Conservation (phyloP, 1,140 invertebrate genomes). For the Hermatobates lingyangjiaoensis region DNA sequence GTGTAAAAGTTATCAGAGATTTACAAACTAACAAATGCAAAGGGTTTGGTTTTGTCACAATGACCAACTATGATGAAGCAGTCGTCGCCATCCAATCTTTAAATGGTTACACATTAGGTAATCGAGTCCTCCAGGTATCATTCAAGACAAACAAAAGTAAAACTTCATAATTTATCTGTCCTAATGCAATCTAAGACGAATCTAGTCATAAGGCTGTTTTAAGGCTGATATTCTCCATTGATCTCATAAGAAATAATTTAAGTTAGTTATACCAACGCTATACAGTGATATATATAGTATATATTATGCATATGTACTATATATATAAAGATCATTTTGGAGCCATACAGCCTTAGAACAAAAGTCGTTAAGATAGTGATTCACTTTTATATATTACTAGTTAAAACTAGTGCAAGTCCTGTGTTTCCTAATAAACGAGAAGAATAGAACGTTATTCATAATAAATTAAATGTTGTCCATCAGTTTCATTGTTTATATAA, state of each 20-base stretch:
- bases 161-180: constrained; percentile 44
- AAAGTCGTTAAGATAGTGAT: constrained; percentile 3
- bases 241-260: constrained; percentile 11
- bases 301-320: no score
- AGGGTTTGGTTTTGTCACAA: constrained; percentile 98
- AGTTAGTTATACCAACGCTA: background rate
- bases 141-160: constrained; percentile 92
- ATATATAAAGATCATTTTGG: no score
- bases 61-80: constrained; percentile 99
- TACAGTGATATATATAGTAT: no score
- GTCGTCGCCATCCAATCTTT: constrained; percentile 92
- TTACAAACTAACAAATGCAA: constrained; percentile 98
- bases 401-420: constrained; percentile 20
- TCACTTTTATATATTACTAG: constrained; percentile 12
- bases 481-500: constrained; percentile 13
- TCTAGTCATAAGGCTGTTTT: constrained; percentile 15
- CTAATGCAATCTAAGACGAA: constrained; percentile 6
- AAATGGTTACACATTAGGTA: constrained; percentile 93
- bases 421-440: constrained; percentile 19
- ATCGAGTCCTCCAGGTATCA: constrained; percentile 93
- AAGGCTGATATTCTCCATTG: constrained; percentile 12
- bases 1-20: constrained; percentile 94
- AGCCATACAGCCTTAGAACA: constrained; percentile 8
- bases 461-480: no score
- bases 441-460: no score